phyloP scores from a whole-genome alignment of 2,888 invertebrate species.

The Phyto melanocephala region DNA sequence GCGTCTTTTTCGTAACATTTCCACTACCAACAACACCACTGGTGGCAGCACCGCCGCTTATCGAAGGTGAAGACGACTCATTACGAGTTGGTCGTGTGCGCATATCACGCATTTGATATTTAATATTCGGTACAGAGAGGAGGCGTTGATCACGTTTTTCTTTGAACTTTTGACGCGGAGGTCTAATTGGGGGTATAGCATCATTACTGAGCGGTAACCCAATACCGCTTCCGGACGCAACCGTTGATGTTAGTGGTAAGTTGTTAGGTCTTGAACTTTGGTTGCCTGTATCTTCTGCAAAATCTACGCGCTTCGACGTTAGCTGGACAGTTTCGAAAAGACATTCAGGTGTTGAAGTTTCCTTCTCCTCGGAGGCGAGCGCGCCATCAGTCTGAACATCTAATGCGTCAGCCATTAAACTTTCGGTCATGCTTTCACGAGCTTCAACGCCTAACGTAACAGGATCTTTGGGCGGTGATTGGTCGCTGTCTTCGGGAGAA shows the following conservation, averaged over 20 bases:
- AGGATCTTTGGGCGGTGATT: conserved; percentile 62
- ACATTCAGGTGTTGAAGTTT: not conserved
- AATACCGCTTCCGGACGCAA: conserved; percentile 69
- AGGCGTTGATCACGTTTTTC: conserved; percentile 84
- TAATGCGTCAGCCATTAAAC: conserved; percentile 34
- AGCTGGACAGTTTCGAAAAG: conserved; percentile 53
- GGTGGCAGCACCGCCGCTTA: conserved; percentile 78
- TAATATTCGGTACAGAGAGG: conserved; percentile 88
- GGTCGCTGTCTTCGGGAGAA: conserved; percentile 70
- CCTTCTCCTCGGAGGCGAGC: conserved; percentile 20
- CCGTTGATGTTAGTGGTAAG: conserved; percentile 80
- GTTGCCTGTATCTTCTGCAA: conserved; percentile 72
- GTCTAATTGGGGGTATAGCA: conserved; percentile 80
- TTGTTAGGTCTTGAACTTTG: conserved; percentile 82
- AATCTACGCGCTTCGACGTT: conserved; percentile 75
- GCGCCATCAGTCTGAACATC: conserved; percentile 25
- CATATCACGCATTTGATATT: conserved; percentile 80
- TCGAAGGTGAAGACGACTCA: conserved; percentile 80
- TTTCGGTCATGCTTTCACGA: conserved; percentile 63
- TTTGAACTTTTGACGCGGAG: conserved; percentile 81
- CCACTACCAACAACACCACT: conserved; percentile 79
- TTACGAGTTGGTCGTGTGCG: conserved; percentile 74
- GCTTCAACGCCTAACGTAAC: conserved; percentile 67
- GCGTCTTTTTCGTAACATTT: conserved; percentile 90
- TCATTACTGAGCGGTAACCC: conserved; percentile 52